Evolutionary conservation across 30 jellyfish, hydroid and myxozoan species (phyloP).

Genomic region (Haliclystus octoradiatus): DNA sequence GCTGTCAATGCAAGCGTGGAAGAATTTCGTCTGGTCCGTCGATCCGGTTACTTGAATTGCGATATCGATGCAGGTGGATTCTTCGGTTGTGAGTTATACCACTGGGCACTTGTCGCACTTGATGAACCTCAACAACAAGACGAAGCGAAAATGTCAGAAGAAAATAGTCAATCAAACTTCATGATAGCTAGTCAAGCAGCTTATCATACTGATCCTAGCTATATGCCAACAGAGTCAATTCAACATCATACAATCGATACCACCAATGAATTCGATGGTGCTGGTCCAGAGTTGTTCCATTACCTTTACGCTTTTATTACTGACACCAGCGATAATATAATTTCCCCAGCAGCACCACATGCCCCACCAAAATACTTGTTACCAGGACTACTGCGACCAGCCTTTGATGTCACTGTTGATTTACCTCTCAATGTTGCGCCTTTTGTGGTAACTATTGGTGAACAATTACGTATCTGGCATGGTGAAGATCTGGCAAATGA

Average conservation of each 20-base stretch:
- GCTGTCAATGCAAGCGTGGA: background rate
- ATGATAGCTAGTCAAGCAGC: background rate
- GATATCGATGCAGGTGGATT: background rate
- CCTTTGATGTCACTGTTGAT: background rate
- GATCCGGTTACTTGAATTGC: background rate
- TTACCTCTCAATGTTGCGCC: background rate
- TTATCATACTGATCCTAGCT: background rate
- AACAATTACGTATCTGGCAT: constrained; percentile 8
- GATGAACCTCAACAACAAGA: background rate
- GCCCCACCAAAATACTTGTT: background rate
- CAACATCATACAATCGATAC: background rate
- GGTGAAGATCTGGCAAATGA: constrained; percentile 14
- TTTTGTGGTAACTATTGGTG: constrained; percentile 2
- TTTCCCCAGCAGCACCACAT: background rate
- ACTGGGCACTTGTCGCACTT: background rate
- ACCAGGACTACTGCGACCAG: background rate
- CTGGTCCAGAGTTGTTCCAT: background rate
- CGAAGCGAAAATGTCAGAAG: background rate
- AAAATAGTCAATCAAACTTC: background rate
- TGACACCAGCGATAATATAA: background rate
- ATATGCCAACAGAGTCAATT: background rate
- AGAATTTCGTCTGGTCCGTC: background rate
- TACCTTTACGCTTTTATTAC: background rate
- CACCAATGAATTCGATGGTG: background rate
- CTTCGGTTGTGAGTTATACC: background rate